A percentile compares a stretch with the other conserved stretches of the same genome.
Conservation (phyloP, 2,888 invertebrate species). For the Sarcophaga caerulescens region DNA sequence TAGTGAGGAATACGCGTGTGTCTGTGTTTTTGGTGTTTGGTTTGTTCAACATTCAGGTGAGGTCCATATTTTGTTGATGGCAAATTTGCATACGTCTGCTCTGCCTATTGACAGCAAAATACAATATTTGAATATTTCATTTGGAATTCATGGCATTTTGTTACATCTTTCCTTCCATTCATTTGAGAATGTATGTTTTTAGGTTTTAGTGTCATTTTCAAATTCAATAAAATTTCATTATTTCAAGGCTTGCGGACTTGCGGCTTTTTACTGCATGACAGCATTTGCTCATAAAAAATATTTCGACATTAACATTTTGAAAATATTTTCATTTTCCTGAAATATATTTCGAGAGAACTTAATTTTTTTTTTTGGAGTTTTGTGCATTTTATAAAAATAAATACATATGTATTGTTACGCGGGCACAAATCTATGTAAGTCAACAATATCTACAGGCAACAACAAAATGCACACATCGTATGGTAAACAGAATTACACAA, state of each 20-base stretch:
- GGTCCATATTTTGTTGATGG: not conserved
- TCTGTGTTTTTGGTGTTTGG: not conserved
- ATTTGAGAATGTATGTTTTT: conserved; percentile 1
- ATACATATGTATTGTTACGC: too few relatives aligned
- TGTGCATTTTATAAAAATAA: too few relatives aligned
- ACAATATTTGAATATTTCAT: conserved; percentile 11
- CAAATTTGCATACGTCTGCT: not conserved
- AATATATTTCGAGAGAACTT: too few relatives aligned
- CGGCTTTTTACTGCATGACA: not conserved
- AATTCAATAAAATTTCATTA: conserved; percentile 36
- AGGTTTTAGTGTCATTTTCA: conserved; percentile 24
- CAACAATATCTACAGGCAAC: too few relatives aligned
- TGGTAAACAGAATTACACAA: too few relatives aligned
- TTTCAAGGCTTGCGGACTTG: not conserved
- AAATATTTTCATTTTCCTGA: too few relatives aligned
- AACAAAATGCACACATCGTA: too few relatives aligned
- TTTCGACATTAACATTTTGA: too few relatives aligned
- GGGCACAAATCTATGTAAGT: too few relatives aligned
- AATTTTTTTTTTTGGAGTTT: too few relatives aligned
- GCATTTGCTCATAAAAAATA: too few relatives aligned
- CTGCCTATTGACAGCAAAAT: not conserved
- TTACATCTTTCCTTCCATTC: conserved; percentile 12
- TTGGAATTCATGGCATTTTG: not conserved
- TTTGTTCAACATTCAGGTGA: not conserved
- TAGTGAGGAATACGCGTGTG: not conserved